Conservation (phyloP, 2,888 invertebrate species). For the Lasioglossum pauxillum region DNA sequence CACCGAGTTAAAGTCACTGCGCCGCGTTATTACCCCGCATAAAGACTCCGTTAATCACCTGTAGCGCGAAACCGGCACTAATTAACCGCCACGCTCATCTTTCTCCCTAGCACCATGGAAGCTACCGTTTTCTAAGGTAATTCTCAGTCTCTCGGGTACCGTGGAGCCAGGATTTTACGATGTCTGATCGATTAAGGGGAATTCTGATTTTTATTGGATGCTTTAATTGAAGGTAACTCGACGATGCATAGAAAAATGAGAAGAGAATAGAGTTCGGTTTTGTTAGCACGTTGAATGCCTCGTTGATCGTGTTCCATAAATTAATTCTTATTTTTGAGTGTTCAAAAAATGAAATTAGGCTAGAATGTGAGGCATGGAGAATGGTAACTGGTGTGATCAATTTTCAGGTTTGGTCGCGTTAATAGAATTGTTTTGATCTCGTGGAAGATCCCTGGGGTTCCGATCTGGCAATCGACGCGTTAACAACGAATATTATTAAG, state of each 20-base stretch:
- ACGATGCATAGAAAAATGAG: neutral
- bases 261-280: neutral
- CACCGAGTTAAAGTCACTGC: neutral
- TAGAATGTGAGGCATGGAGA: too few relatives aligned
- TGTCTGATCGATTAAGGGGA: neutral
- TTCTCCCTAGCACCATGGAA: neutral
- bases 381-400: too few relatives aligned
- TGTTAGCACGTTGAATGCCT: neutral
- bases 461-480: too few relatives aligned
- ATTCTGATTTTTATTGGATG: neutral
- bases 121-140: neutral
- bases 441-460: too few relatives aligned
- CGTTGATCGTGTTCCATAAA: too few relatives aligned
- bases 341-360: too few relatives aligned
- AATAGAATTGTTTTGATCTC: too few relatives aligned
- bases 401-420: too few relatives aligned
- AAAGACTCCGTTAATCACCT: constrained; percentile 55
- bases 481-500: neutral
- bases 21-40: constrained; percentile 9
- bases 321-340: too few relatives aligned
- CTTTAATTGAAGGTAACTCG: neutral
- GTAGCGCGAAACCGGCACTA: constrained; percentile 52
- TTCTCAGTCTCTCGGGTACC: neutral
- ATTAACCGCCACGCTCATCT: constrained; percentile 55
- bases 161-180: neutral